Evolutionary conservation across 2,888 invertebrate genomes (phyloP), one percentile per base, ranked within the genome.

Genomic region (Gandaritis pyraliata): DNA sequence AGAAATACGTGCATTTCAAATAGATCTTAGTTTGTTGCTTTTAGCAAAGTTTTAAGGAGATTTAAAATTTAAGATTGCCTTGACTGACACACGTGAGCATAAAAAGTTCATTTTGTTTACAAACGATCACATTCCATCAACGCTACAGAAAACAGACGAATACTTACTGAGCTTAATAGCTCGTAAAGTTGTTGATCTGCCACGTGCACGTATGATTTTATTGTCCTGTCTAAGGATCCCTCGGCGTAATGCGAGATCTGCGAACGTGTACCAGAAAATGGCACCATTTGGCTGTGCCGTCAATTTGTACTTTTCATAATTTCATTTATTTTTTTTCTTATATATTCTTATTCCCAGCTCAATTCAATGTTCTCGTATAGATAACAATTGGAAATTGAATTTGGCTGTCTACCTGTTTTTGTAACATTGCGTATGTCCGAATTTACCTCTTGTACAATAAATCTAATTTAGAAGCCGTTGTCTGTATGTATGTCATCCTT

Each of bases 401-500:
- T 66, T 49, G 33, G 56, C 52, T 48, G 16, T 58, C 29, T 60
- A 54, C 38, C 50, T 51, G 36, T 57, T 63, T 60, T 62, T 70
- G 63, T 70, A 68, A 59, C 59, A 55, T 68, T 71, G 65, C 63
- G 56, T 65, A 59, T 54, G 61, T 68, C 54, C 65, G 33, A 68
- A 68, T 65, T 50, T 18, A 65, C 66, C 58, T 60, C 54, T 48
- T 62, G 67, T 61, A 43, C 62, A 65, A 72, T 75, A 75, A 74
- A 77, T 76, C 70, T 73, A 72, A 76, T 77, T 73, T 67, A 57
- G 58, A 56, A 66, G 69, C 64, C 63, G 72, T 72, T 71, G 64
- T 71, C 65, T 73, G 66, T 70, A 41, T 41, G 47, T 47, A 73
- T 72, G 69, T 71, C 74, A 68, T 72, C 71, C 71, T 74, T 72